A percentile compares a stretch with the other conserved stretches of the same genome.
Conservation (phyloP, 2,797 vertebrate genomes). For the Sebastes cheni region DNA sequence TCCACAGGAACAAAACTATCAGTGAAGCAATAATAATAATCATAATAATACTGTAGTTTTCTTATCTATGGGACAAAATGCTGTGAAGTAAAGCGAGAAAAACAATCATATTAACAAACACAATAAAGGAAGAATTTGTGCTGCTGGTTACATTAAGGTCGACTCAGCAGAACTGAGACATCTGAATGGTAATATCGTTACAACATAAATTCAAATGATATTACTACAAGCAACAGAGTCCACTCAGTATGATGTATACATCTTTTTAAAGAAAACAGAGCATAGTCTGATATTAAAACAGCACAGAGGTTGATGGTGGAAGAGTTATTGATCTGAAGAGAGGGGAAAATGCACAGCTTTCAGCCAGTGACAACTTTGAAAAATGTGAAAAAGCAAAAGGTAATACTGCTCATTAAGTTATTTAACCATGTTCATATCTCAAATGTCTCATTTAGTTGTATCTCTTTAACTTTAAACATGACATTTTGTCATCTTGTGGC, state of each 20-base stretch:
- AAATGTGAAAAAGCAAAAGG: not conserved
- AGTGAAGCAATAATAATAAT: not conserved
- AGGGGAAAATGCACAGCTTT: not conserved
- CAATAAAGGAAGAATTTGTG: not conserved
- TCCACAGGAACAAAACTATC: not conserved
- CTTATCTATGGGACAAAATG: not conserved
- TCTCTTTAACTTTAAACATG: not conserved
- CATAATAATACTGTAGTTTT: not conserved
- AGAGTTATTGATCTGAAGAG: not conserved
- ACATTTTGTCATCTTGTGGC: not conserved
- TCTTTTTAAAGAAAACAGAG: not conserved
- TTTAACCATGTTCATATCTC: fast-evolving
- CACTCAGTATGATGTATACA: not conserved
- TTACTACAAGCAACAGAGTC: not conserved
- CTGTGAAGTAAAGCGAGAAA: not conserved
- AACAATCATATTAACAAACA: conserved; percentile 7
- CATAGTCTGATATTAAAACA: not conserved
- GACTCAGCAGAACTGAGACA: not conserved
- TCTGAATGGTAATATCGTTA: not conserved
- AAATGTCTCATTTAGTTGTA: not conserved
- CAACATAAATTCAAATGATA: not conserved
- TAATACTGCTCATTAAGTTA: too few species aligned
- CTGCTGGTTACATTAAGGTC: not conserved
- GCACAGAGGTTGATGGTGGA: not conserved
- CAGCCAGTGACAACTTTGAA: not conserved